A percentile compares a stretch with the other conserved stretches of the same genome.
These are phyloP conservation scores for Mycetomoellerius zeteki DNA, from an alignment of 1,140 invertebrate species.

Conservation along the genomic window DNA sequence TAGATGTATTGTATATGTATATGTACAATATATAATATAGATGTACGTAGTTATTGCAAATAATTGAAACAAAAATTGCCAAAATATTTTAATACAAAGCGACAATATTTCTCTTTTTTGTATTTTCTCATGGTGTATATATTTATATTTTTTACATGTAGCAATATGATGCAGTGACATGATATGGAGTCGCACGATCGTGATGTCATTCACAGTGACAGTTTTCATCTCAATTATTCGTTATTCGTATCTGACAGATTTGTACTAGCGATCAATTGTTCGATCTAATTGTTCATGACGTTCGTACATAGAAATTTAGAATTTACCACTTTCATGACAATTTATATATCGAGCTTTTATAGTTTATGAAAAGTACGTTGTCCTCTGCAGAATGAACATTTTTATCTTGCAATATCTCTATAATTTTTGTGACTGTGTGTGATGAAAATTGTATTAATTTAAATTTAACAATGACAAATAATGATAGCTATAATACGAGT, in stretches of 20 bases:
- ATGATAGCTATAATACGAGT: too few species aligned
- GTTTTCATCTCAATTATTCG: slow-evolving; percentile 62
- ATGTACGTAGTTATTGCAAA: background rate
- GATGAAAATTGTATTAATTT: background rate
- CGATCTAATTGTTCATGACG: slow-evolving; percentile 60
- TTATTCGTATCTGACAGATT: slow-evolving; percentile 53
- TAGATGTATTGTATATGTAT: background rate
- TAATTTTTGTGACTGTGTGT: background rate
- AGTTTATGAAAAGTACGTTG: background rate
- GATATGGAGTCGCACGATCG: slow-evolving; percentile 28
- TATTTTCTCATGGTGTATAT: background rate
- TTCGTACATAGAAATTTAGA: slow-evolving; percentile 27
- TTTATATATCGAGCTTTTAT: slow-evolving; percentile 32
- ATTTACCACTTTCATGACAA: slow-evolving; percentile 32
- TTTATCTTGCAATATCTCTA: background rate
- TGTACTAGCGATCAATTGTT: slow-evolving; percentile 54
- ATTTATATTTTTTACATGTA: slow-evolving; percentile 31
- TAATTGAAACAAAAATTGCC: slow-evolving; percentile 20
- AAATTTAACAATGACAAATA: background rate
- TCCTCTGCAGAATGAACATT: background rate
- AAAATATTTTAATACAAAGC: background rate
- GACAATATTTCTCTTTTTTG: slow-evolving; percentile 42
- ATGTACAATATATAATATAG: background rate
- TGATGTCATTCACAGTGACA: slow-evolving; percentile 60
- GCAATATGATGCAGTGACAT: slow-evolving; percentile 36